Base-by-base conservation (phyloP, 2,888 invertebrate genomes). In the Platerodrilus igneus region DNA sequence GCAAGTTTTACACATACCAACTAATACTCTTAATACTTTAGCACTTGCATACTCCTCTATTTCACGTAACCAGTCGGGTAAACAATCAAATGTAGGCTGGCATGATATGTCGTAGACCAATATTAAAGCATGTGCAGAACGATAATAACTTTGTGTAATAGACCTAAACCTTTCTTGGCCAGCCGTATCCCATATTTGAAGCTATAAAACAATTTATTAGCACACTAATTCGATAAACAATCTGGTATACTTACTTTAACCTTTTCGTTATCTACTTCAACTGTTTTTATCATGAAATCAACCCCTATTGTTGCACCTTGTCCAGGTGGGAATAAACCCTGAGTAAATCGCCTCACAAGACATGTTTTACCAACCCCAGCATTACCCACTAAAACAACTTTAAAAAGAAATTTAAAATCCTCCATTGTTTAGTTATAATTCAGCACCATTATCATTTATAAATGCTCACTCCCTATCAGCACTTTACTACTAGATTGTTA, bases 121-220 rank as follows among this genome's bases (percentile, higher is more conserved):
- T 55, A 97, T 96, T 34, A 97, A 78, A 7, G 96, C 96, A 69
- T 97, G 95, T 1, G 96, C 97, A 45, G 94, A 94, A 56, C 95
- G 77, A 67, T 96, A 96, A 71, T 96, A 96, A 67, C 93, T 94
- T 68, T 97, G 96, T 2, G 96, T 97, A 53, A 97, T 97, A 3
- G 95, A 94, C 38, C 97, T 80, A 69, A 97, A 97, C 53, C 89
- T 73, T 67, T 96, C 96, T 68, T 96, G 96, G 0, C 96, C 96
- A 2, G 96, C 96, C 7, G 96, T 96, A 64, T 96, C 96, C 96
- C 97, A 97, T 64, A 97, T 96, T 81, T 97, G 96, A 41, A 97
- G 75, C 92, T 94, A 60, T 46, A 73, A 16, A 22, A 23, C 5
- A 30, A 11, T 22, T 8, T 5, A 2, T 32, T 22, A 14, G n/a